Evolutionary conservation across 2,888 invertebrate genomes (phyloP).

Genomic region (Taphrorychus bicolor): DNA sequence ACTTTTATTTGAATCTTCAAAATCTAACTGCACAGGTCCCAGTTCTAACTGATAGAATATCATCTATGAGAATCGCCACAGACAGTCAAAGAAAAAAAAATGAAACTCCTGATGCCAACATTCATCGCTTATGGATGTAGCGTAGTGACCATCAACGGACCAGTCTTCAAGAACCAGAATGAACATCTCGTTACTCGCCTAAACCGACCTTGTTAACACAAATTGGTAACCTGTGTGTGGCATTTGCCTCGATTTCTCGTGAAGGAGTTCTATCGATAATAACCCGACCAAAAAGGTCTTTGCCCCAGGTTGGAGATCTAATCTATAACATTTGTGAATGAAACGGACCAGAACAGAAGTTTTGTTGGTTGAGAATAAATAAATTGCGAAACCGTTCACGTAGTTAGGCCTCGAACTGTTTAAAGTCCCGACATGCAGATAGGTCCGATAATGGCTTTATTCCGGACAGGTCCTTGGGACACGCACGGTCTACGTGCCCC

Average conservation of each 20-base stretch:
- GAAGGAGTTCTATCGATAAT: not conserved
- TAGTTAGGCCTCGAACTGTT: conserved; percentile 19
- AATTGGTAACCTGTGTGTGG: conserved; percentile 57
- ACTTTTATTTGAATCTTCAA: too few species aligned
- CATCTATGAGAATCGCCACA: too few species aligned
- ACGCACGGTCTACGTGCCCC: conserved; percentile 49
- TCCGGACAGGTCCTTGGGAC: conserved; percentile 49
- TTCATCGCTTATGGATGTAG: conserved; percentile 38
- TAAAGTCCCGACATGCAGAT: conserved; percentile 32
- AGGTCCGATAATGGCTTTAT: conserved; percentile 42
- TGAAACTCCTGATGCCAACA: conserved; percentile 6
- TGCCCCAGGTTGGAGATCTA: conserved; percentile 9
- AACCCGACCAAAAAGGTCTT: not conserved
- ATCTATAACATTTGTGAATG: conserved; percentile 35
- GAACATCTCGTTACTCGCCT: conserved; percentile 33
- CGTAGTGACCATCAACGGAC: conserved; percentile 18
- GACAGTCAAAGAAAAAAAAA: too few species aligned
- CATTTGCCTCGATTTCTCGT: conserved; percentile 10
- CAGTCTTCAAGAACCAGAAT: conserved; percentile 18
- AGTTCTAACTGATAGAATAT: too few species aligned
- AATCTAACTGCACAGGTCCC: too few species aligned
- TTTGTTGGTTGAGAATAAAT: conserved; percentile 20
- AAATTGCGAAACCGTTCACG: conserved; percentile 33
- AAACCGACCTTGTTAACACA: conserved; percentile 57
- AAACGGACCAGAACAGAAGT: conserved; percentile 28